Evolutionary conservation across 2,888 invertebrate species (phyloP), one percentile per base, ranked within the genome.

Genomic region (Chymomyza procnemis): DNA sequence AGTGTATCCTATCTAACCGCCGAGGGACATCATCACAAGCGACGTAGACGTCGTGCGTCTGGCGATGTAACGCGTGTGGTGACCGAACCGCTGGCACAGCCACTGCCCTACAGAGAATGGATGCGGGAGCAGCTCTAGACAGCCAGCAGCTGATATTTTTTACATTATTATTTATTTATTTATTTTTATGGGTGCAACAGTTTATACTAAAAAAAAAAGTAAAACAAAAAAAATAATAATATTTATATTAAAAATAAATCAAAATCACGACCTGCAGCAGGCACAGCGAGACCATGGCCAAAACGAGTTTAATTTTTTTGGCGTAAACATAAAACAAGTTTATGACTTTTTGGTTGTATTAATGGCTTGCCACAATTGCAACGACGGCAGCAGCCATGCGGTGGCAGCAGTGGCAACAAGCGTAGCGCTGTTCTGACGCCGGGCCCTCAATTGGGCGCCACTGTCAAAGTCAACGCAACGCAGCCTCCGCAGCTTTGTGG

Each of bases 41-140:
- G 58, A 26, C 75, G 90, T 8, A 82, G 89, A 16, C 83, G 90
- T 9, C 83, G 85, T 55, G 71, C 67, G 12, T 16, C 47, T 16
- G 46, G 26, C 19, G 58, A 74, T 14, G 26, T 74, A 16, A 18
- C 71, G 34, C 67, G 73, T 56, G 63, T 75, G 56, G 58, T 69
- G 48, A 58, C 61, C 8, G 79, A 69, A 50, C 66, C 64, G 48
- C 14, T 59, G 30, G 41, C 80, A 52, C 90, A 91, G 0, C 92
- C 92, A 0, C 71, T 93, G 22, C 92, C 92, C 0, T 93, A 93
- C 75, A 89, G 91, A 58, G 93, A 91, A 0, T 93, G 93, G 93
- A 77, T 69, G 12, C 60, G 85, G 34, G 22, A 60, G 18, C 68
- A 67, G 18, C 8, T 41, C 6, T 16, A 41, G 16, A 22, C 26